phyloP scores from a whole-genome alignment of 2,113 vertebrate species.

The Tychaedon coryphoeus region DNA sequence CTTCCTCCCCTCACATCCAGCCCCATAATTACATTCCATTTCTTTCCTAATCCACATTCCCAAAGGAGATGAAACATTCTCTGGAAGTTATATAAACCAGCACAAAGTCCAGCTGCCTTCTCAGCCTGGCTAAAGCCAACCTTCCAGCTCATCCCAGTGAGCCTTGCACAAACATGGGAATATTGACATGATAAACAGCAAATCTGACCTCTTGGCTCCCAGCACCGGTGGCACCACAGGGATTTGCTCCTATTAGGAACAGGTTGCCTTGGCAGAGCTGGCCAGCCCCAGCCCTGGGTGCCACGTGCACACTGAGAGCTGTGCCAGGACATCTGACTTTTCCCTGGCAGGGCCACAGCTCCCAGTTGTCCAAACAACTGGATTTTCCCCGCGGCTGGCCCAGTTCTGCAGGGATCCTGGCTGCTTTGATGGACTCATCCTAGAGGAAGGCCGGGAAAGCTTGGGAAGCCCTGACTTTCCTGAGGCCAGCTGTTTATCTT shows the following conservation, averaged over 20 bases:
- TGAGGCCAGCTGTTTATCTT: neutral
- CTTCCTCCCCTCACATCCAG: neutral
- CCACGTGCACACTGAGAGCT: neutral
- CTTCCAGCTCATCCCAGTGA: neutral
- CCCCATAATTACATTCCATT: neutral
- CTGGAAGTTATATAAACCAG: neutral
- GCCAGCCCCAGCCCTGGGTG: neutral
- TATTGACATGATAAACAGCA: neutral
- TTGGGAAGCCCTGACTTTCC: neutral
- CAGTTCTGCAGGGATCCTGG: neutral
- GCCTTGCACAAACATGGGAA: neutral
- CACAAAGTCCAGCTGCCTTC: constrained; percentile 14
- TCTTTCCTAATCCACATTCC: neutral
- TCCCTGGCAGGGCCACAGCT: neutral
- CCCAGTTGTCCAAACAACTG: neutral
- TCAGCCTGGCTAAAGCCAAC: neutral
- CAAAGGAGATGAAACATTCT: neutral
- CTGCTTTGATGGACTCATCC: neutral
- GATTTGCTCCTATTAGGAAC: neutral
- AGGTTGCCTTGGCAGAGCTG: neutral
- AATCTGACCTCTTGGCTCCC: neutral
- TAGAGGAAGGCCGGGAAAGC: neutral
- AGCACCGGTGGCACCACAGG: neutral
- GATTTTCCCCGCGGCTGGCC: neutral
- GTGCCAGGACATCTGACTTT: neutral